phyloP scores from a whole-genome alignment of 2,888 invertebrate genomes.

The Macaria notata region DNA sequence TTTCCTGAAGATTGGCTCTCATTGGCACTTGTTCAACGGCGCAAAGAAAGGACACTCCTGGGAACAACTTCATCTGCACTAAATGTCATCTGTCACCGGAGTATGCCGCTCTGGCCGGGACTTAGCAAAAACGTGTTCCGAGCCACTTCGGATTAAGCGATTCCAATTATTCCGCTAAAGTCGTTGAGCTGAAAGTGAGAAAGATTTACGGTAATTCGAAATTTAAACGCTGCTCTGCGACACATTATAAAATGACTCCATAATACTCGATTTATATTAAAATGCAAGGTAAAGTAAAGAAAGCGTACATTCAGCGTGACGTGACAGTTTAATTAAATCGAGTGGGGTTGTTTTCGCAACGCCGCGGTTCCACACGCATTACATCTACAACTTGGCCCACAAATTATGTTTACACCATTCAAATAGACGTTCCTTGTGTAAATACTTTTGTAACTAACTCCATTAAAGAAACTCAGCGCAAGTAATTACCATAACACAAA shows the following conservation, averaged over 20 bases:
- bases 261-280: constrained; percentile 7
- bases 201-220: constrained; percentile 26
- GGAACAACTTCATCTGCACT: constrained; percentile 73
- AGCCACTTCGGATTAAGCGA: constrained; percentile 59
- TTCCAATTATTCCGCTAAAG: constrained; percentile 50
- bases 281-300: constrained; percentile 9
- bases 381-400: constrained; percentile 70
- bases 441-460: constrained; percentile 73
- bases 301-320: constrained; percentile 43
- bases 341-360: constrained; percentile 57
- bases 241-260: constrained; percentile 19
- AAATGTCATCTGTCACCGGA: constrained; percentile 72
- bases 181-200: constrained; percentile 25
- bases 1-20: constrained; percentile 58
- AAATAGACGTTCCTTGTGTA: constrained; percentile 69
- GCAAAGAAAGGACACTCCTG: constrained; percentile 68
- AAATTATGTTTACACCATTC: constrained; percentile 78
- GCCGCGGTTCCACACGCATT: constrained; percentile 63
- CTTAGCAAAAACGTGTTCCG: constrained; percentile 55
- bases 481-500: constrained; percentile 72
- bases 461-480: constrained; percentile 70
- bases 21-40: constrained; percentile 74
- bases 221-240: constrained; percentile 24
- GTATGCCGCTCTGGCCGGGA: constrained; percentile 48
- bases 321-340: constrained; percentile 68